phyloP scores from a whole-genome alignment of 2,113 vertebrate species.

The Grammomys surdaster region DNA sequence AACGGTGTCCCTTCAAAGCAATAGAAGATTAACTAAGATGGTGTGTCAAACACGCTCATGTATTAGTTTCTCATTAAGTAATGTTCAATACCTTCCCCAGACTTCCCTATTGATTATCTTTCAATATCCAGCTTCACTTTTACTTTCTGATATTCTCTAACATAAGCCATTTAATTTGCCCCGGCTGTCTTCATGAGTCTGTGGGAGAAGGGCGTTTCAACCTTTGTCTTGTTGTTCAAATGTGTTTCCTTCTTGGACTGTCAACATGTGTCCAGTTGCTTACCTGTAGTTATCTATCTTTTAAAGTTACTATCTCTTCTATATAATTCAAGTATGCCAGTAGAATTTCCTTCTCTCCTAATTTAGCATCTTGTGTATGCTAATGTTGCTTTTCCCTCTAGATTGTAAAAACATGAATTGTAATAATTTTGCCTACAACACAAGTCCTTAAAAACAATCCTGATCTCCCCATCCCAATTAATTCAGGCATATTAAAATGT shows the following conservation, averaged over 20 bases:
- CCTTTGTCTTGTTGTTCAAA: not conserved
- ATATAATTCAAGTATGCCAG: not conserved
- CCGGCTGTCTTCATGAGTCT: not conserved
- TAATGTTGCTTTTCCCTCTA: not conserved
- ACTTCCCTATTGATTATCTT: not conserved
- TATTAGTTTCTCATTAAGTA: not conserved
- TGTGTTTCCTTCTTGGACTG: not conserved
- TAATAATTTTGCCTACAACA: not conserved
- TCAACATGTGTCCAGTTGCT: not conserved
- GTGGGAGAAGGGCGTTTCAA: not conserved
- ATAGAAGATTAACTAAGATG: not conserved
- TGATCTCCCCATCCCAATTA: not conserved
- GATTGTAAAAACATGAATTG: not conserved
- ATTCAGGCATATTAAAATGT: not conserved
- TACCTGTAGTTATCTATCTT: not conserved
- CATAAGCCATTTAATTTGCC: not conserved
- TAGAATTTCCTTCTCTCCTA: not conserved
- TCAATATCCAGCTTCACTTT: not conserved
- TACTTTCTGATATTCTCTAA: not conserved
- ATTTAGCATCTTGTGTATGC: not conserved
- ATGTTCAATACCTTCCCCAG: not conserved
- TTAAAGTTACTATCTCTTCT: not conserved
- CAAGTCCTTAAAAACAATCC: not conserved
- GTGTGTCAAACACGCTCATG: not conserved
- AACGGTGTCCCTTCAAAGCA: too few relatives aligned